These are phyloP conservation scores for Pissodes strobi DNA, from an alignment of 1,140 invertebrate species.

Conservation along the genomic window DNA sequence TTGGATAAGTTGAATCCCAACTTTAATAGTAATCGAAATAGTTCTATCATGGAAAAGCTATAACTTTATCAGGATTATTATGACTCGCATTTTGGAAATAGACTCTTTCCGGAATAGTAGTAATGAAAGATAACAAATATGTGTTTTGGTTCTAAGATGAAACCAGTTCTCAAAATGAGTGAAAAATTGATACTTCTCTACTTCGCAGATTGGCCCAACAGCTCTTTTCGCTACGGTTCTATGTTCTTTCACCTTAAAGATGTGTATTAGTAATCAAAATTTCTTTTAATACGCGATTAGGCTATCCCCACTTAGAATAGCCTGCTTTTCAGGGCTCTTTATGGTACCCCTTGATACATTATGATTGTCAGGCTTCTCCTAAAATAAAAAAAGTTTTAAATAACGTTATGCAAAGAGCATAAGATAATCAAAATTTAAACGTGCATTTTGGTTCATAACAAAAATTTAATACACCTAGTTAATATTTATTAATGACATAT, in stretches of 20 bases:
- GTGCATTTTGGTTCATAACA: too few relatives aligned
- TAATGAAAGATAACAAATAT: too few relatives aligned
- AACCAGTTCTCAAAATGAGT: neutral
- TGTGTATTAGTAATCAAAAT: neutral
- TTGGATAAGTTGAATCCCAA: conserved; percentile 25
- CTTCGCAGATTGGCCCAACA: neutral
- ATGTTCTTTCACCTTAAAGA: neutral
- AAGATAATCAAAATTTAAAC: neutral
- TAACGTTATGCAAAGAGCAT: neutral
- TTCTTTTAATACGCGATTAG: neutral
- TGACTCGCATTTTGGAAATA: too few relatives aligned
- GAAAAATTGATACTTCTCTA: too few relatives aligned
- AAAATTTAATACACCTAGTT: too few relatives aligned
- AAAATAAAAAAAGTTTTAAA: too few relatives aligned
- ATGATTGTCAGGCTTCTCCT: too few relatives aligned
- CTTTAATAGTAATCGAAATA: conserved; percentile 16
- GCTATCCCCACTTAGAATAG: neutral
- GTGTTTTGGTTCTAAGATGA: neutral
- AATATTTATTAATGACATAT: too few relatives aligned
- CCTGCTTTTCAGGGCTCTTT: neutral
- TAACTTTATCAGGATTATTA: too few relatives aligned
- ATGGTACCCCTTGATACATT: neutral
- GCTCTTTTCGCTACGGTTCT: neutral
- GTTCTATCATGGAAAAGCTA: too few relatives aligned
- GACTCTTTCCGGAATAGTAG: too few relatives aligned